phyloP scores from a whole-genome alignment of 1,140 invertebrate species.

The Euura lappo region DNA sequence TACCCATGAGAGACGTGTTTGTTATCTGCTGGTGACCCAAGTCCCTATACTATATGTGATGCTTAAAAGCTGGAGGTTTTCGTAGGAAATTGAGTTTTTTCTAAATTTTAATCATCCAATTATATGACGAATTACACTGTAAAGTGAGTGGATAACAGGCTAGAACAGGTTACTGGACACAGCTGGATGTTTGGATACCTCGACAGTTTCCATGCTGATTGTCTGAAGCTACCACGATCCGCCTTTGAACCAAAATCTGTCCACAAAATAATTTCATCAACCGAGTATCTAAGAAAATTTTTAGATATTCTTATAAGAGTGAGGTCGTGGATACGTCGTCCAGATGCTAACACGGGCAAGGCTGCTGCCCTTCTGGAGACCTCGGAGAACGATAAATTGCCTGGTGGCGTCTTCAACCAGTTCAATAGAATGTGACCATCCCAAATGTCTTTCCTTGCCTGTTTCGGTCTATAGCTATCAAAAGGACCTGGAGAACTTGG shows the following conservation, averaged over 20 bases:
- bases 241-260: conserved; percentile 46
- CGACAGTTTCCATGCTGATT: conserved; percentile 27
- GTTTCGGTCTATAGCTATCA: conserved; percentile 16
- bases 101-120: no score
- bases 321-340: conserved; percentile 38
- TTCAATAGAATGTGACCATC: conserved; percentile 22
- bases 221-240: conserved; percentile 27
- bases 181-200: no score
- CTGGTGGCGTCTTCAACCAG: conserved; percentile 20
- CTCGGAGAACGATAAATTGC: conserved; percentile 24
- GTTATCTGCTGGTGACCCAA: no score
- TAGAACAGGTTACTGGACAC: no score
- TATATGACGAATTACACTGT: no score
- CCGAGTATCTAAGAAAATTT: conserved; percentile 20
- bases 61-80: no score
- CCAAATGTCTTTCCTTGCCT: conserved; percentile 23
- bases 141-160: no score
- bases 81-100: no score
- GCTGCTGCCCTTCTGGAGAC: conserved; percentile 35
- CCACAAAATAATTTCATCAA: conserved; percentile 33
- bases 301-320: conserved; percentile 31
- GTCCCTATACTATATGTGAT: no score
- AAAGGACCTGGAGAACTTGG: conserved; percentile 26
- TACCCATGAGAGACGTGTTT: no score
- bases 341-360: conserved; percentile 37